These are phyloP conservation scores for Pecten maximus DNA, from an alignment of 2,888 invertebrate species.

Conservation along the genomic window DNA sequence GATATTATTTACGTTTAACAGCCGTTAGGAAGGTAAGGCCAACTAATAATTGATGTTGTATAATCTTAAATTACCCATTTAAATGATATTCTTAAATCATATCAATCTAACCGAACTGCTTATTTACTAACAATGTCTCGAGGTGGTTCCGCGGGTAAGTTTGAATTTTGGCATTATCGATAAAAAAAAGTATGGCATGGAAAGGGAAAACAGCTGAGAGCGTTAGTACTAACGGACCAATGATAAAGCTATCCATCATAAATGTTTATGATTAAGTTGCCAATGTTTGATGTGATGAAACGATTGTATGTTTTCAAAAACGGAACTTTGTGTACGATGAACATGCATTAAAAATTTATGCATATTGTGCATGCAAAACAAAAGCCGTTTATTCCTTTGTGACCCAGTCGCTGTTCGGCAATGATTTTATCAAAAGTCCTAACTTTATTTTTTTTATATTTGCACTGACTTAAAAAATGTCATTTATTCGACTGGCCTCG, in stretches of 20 bases:
- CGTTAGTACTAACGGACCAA: neutral
- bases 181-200: neutral
- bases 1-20: neutral
- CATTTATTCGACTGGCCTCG: no score
- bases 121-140: neutral
- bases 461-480: no score
- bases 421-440: no score
- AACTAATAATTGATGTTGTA: neutral
- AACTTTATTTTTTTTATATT: no score
- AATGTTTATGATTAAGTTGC: neutral
- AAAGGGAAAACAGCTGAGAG: neutral
- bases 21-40: slow-evolving; percentile 1
- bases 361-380: neutral
- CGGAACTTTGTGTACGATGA: neutral
- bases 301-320: neutral
- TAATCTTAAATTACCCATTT: neutral
- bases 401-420: no score
- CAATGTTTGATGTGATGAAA: neutral
- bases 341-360: neutral
- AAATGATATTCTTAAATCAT: neutral
- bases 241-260: no score
- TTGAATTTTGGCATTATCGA: neutral
- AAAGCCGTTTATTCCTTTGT: neutral
- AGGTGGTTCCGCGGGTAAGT: slow-evolving; percentile 10
- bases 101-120: neutral